Evolutionary conservation across 2,113 vertebrate species (phyloP), one percentile per base, ranked within the genome.

Genomic region (Edolisoma coerulescens): DNA sequence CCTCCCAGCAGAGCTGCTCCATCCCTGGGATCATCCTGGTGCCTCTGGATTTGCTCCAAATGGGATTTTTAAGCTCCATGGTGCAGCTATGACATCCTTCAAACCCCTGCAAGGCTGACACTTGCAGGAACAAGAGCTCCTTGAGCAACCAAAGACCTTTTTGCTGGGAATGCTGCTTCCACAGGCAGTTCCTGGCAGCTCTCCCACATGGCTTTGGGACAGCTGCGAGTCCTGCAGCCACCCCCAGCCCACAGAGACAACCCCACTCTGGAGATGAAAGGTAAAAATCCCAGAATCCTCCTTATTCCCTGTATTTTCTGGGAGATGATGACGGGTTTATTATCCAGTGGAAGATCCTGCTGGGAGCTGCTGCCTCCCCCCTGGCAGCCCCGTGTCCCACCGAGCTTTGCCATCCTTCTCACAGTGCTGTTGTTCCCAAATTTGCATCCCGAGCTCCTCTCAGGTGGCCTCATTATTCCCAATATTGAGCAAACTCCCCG

Each of bases 21-120:
- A 56, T 41, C 50, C 47, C 42, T 39, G 0, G 0, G 70, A 6
- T 57, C 42, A 30, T 30, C 47, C 28, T 2, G 2, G 15, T 7
- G 17, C 44, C 49, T n/a, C 59, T 41, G 44, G 13, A 11, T n/a
- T 47, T 19, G 16, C 26, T 67, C 47, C 41, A 16, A 16, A 6
- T 0, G 2, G 41, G 41, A 54, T 30, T 63, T 68, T 68, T 6
- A 4, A n/a, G 16, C 33, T 19, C 16, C 3, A 3, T 4, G 23
- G 24, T 3, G 3, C 11, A 33, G 37, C 30, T 6, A 0, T 1
- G 26, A 5, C 28, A 17, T 7, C 14, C 9, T 47, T 20, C n/a
- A 37, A 35, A 13, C 22, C 33, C 28, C 22, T 0, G 0, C 39
- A 3, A 30, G 1, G 3, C 9, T 18, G 33, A 6, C 32, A 16